phyloP scores from a whole-genome alignment of 1,140 invertebrate species.

The Bombus sylvicola region DNA sequence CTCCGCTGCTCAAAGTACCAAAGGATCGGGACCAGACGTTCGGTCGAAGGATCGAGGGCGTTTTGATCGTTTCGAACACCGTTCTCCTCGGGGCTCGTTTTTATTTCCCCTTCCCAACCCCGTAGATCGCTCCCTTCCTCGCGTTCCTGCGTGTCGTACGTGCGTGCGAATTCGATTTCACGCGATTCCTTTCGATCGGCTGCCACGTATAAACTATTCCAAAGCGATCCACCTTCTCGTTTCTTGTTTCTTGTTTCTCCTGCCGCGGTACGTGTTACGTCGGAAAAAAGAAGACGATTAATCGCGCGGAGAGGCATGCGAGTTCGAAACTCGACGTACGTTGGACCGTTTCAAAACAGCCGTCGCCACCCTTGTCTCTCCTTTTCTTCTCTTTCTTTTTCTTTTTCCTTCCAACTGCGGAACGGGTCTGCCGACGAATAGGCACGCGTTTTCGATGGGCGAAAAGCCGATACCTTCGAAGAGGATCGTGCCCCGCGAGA shows the following conservation, averaged over 20 bases:
- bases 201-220: conserved; percentile 64
- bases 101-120: conserved; percentile 34
- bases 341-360: conserved; percentile 20
- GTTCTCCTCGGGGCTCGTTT: conserved; percentile 11
- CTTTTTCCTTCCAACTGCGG: neutral
- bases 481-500: neutral
- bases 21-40: conserved; percentile 25
- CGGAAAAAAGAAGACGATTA: conserved; percentile 66
- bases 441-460: neutral
- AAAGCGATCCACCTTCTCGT: conserved; percentile 41
- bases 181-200: conserved; percentile 68
- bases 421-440: neutral
- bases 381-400: conserved; percentile 7
- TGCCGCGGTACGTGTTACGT: conserved; percentile 34
- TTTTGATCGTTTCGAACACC: conserved; percentile 53
- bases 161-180: conserved; percentile 72
- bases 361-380: neutral
- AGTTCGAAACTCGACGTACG: conserved; percentile 27
- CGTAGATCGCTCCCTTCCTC: conserved; percentile 6
- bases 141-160: conserved; percentile 69
- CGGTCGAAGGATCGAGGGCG: conserved; percentile 54
- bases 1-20: neutral
- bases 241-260: neutral
- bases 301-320: conserved; percentile 47
- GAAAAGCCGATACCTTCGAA: neutral